Percentiles rank a stretch among this genome's conserved stretches.
phyloP scores from a whole-genome alignment of 1,140 invertebrate species.

The Proales similis region DNA sequence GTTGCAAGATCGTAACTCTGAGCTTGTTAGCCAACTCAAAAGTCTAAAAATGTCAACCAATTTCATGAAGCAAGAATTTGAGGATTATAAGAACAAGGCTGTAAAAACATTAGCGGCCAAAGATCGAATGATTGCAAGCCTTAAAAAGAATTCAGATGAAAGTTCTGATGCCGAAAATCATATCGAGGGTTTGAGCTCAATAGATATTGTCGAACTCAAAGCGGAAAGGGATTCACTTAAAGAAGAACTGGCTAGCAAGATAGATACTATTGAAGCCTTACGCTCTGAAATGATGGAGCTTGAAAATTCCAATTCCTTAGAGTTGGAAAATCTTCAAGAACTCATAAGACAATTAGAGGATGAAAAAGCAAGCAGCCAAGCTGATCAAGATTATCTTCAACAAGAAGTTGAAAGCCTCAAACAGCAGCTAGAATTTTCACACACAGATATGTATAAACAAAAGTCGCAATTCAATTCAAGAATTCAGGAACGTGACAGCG shows the following conservation, averaged over 20 bases:
- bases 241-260: conserved; percentile 59
- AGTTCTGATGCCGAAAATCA: conserved; percentile 41
- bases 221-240: conserved; percentile 61
- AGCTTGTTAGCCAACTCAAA: conserved; percentile 44
- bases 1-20: not conserved
- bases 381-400: not conserved
- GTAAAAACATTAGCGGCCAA: conserved; percentile 63
- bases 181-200: conserved; percentile 44
- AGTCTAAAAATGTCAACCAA: conserved; percentile 45
- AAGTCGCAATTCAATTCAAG: conserved; percentile 55
- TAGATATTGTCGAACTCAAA: conserved; percentile 53
- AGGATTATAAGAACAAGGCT: conserved; percentile 59
- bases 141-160: conserved; percentile 57
- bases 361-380: conserved; percentile 44
- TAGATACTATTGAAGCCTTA: conserved; percentile 56
- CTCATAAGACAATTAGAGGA: conserved; percentile 45
- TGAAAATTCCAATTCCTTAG: conserved; percentile 44
- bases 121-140: conserved; percentile 64
- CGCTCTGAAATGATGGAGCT: conserved; percentile 57
- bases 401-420: conserved; percentile 29
- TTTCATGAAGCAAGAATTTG: conserved; percentile 50
- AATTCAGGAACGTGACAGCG: conserved; percentile 59
- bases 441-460: conserved; percentile 59
- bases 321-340: conserved; percentile 45
- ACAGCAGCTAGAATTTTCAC: conserved; percentile 59